Evolutionary conservation across 2,888 invertebrate species (phyloP).

Genomic region (Phaonia tiefii): DNA sequence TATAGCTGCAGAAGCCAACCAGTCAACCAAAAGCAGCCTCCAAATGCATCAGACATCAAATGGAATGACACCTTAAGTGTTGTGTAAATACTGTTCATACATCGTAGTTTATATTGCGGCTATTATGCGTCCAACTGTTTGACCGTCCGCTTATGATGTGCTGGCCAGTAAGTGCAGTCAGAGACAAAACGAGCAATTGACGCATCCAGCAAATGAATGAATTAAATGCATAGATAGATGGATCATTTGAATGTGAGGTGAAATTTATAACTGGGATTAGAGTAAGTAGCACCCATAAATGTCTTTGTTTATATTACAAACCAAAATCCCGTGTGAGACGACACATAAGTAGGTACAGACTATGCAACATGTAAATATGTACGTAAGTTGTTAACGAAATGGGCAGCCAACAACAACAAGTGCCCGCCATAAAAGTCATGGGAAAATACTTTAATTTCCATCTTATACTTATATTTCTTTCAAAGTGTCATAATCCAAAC

Average conservation of each 20-base stretch:
- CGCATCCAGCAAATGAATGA: conserved; percentile 37
- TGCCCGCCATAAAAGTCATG: conserved; percentile 25
- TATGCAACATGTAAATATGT: neutral
- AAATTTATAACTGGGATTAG: conserved; percentile 61
- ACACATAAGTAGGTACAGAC: neutral
- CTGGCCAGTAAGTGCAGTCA: conserved; percentile 41
- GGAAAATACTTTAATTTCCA: conserved; percentile 36
- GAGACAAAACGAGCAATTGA: conserved; percentile 16
- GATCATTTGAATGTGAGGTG: conserved; percentile 47
- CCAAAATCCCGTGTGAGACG: neutral
- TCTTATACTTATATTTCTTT: neutral
- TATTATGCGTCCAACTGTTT: neutral
- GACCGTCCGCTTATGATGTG: neutral
- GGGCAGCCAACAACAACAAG: conserved; percentile 47
- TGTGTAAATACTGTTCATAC: conserved; percentile 57
- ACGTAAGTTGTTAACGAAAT: conserved; percentile 1
- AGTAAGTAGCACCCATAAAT: conserved; percentile 44
- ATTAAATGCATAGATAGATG: conserved; percentile 17
- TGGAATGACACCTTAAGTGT: conserved; percentile 64
- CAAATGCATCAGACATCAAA: conserved; percentile 55
- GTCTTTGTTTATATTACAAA: conserved; percentile 36
- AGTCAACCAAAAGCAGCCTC: conserved; percentile 30
- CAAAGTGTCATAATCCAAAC: conserved; percentile 56
- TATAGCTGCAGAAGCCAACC: conserved; percentile 33
- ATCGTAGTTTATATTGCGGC: conserved; percentile 1